Evolutionary conservation across 2,113 vertebrate genomes (phyloP).

Genomic region (Nothoprocta pentlandii): DNA sequence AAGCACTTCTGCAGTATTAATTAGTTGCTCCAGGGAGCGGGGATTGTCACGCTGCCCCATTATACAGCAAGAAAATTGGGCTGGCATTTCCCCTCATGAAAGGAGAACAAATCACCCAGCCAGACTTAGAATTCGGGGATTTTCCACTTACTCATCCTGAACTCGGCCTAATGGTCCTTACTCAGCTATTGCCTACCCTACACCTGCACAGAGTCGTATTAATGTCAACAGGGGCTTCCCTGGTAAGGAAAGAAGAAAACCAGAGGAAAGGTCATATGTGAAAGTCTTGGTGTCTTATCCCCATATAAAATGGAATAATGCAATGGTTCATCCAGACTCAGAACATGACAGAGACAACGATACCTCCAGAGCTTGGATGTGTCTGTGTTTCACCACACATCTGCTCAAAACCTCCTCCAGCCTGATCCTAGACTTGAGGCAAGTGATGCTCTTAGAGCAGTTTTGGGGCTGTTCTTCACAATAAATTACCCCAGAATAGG

Average conservation of each 20-base stretch:
- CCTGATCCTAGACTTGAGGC: neutral
- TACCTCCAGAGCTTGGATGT: neutral
- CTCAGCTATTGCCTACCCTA: slow-evolving; percentile 15
- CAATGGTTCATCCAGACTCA: neutral
- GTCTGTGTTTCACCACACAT: no score
- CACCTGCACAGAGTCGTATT: neutral
- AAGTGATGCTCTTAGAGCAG: neutral
- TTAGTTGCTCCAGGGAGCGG: neutral
- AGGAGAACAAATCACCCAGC: neutral
- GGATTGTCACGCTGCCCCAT: neutral
- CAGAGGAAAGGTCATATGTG: neutral
- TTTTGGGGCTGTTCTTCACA: neutral
- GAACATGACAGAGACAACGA: neutral
- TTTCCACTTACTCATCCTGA: slow-evolving; percentile 46
- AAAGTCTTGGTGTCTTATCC: neutral
- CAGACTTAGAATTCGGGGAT: slow-evolving; percentile 25
- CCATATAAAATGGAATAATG: neutral
- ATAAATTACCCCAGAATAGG: neutral
- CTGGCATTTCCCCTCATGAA: neutral
- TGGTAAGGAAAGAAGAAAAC: neutral
- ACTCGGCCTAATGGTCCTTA: slow-evolving; percentile 27
- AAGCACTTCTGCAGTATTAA: neutral
- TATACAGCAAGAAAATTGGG: neutral
- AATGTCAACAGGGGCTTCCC: slow-evolving; percentile 19
- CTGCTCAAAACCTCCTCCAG: neutral